Evolutionary conservation across 2,797 vertebrate species (phyloP).

Genomic region (Danio albolineatus): DNA sequence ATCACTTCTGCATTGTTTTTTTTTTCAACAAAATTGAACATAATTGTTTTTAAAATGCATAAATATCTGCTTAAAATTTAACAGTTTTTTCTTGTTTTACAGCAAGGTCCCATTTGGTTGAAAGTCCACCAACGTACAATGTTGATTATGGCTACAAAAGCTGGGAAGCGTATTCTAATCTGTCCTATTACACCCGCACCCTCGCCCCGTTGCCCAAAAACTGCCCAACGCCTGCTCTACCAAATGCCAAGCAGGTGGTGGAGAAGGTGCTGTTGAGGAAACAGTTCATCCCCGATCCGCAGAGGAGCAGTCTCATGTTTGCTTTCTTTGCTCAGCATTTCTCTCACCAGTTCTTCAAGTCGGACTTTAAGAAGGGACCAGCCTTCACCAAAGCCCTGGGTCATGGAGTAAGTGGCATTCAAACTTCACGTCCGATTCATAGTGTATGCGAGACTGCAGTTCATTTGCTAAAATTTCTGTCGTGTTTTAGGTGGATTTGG

Average conservation of each 20-base stretch:
- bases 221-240: conserved; percentile 92
- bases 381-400: conserved; percentile 87
- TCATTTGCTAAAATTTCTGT: conserved; percentile 13
- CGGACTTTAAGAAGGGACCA: conserved; percentile 89
- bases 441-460: background rate
- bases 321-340: conserved; percentile 98
- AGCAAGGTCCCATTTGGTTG: conserved; percentile 85
- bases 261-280: conserved; percentile 90
- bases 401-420: conserved; percentile 85
- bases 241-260: conserved; percentile 85
- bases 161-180: conserved; percentile 95
- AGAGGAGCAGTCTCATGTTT: conserved; percentile 95
- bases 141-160: conserved; percentile 89
- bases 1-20: background rate
- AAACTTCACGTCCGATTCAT: background rate
- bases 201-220: conserved; percentile 89
- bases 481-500: conserved; percentile 89
- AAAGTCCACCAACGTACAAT: conserved; percentile 95
- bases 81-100: conserved; percentile 27
- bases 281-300: conserved; percentile 93
- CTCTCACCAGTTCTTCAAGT: conserved; percentile 97
- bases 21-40: background rate
- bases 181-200: conserved; percentile 91
- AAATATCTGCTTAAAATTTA: background rate
- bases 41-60: background rate